A percentile compares a stretch with the other conserved stretches of the same genome.
These are phyloP conservation scores for Lamellibrachia columna DNA, from an alignment of 2,888 invertebrate genomes.

Conservation along the genomic window DNA sequence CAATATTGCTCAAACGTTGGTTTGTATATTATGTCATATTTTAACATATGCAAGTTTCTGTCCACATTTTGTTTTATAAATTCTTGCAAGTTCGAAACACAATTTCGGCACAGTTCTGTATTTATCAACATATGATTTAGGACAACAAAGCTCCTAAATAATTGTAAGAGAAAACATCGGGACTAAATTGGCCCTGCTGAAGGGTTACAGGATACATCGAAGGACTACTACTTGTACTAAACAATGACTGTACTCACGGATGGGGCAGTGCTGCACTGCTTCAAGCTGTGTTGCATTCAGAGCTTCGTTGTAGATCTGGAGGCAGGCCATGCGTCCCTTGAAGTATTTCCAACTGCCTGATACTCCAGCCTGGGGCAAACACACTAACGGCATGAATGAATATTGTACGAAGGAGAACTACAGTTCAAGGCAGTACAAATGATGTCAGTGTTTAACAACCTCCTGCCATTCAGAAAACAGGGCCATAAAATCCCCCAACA, in stretches of 20 bases:
- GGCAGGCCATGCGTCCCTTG: conserved; percentile 27
- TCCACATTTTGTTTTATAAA: neutral
- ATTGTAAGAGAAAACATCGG: neutral
- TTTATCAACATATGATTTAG: neutral
- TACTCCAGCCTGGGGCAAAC: neutral
- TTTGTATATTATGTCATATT: no score
- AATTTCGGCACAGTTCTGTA: neutral
- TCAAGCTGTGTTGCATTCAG: conserved; percentile 21
- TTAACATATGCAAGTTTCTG: no score
- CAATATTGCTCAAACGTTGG: no score
- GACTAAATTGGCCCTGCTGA: neutral
- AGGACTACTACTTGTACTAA: neutral
- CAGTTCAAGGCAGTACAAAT: neutral
- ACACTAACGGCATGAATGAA: no score
- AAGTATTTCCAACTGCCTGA: neutral
- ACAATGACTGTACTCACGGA: conserved; percentile 25
- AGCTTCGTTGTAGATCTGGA: conserved; percentile 29
- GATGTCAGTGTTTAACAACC: no score
- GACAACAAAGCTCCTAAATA: neutral
- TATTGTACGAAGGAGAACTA: neutral
- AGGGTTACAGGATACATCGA: neutral
- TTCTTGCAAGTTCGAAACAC: neutral
- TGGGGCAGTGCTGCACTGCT: conserved; percentile 24
- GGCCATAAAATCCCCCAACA: no score
- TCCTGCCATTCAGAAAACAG: no score